Evolutionary conservation across 2,797 vertebrate genomes (phyloP), one percentile per base, ranked within the genome.

Genomic region (Epinephelus awoara): DNA sequence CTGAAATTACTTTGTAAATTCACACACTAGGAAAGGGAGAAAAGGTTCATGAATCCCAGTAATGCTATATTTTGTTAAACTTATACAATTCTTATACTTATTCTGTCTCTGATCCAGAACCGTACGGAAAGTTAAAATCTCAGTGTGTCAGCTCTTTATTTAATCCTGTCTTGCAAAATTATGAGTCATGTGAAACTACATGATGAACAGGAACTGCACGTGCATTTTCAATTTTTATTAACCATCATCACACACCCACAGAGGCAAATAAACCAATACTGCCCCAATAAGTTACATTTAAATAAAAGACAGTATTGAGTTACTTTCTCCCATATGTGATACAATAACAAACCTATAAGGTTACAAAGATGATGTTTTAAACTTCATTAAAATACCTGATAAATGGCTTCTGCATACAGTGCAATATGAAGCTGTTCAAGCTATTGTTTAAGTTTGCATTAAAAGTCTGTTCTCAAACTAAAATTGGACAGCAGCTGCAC

Each of bases 251-350:
- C 85, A 81, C 88, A 92, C 84, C 72, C 77, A 82, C 27, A 67
- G 88, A 91, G 76, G 86, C 77, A 87, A 88, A 89, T 80, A 87
- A 78, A 88, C 80, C 50, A 90, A 92, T 76, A 91, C 89, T 85
- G 85, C 81, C 89, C 84, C 84, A 93, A 94, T 94, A 94, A 95
- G 76, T 94, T 94, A 94, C 75, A 82, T 90, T 94, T 94, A 94
- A 93, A 94, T 94, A 93, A 92, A 92, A 91, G 76, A 90, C 84
- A 86, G 89, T 76, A 79, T 80, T 75, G 57, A 79, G 68, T 85
- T 84, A 67, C 77, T 56, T 74, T 84, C 75, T 83, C 83, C 63
- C 67, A 83, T 29, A 29, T 83, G 54, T 86, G 64, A 79, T 75
- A 90, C 55, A 83, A 82, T 75, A 87, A 80, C 73, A 89, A 92